phyloP scores from a whole-genome alignment of 2,888 invertebrate genomes.

The Drosophila tanythrix region DNA sequence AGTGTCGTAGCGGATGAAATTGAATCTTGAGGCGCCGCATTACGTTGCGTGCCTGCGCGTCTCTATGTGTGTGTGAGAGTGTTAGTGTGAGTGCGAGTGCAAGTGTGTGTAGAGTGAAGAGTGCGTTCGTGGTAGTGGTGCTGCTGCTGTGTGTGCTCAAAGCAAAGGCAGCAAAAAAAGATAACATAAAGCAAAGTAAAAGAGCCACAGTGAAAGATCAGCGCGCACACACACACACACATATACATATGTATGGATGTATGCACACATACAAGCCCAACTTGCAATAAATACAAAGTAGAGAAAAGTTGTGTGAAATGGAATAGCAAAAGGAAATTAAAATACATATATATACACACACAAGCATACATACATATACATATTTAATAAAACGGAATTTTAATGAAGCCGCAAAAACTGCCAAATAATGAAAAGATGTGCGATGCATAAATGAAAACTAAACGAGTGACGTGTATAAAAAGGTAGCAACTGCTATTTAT shows the following conservation, averaged over 20 bases:
- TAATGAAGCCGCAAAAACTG: constrained; percentile 66
- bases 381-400: constrained; percentile 56
- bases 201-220: constrained; percentile 75
- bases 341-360: constrained; percentile 24
- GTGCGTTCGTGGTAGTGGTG: constrained; percentile 38
- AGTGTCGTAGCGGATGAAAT: constrained; percentile 73
- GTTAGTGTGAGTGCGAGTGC: constrained; percentile 30
- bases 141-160: constrained; percentile 41
- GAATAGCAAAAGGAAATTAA: constrained; percentile 59
- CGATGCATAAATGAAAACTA: constrained; percentile 68
- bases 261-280: constrained; percentile 27
- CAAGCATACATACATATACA: constrained; percentile 6
- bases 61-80: constrained; percentile 36
- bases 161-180: constrained; percentile 67
- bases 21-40: constrained; percentile 68
- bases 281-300: constrained; percentile 68
- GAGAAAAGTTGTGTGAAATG: constrained; percentile 66
- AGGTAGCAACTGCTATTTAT: constrained; percentile 70
- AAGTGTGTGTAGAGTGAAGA: constrained; percentile 3
- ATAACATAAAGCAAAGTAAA: constrained; percentile 70
- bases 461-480: constrained; percentile 65
- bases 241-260: background rate
- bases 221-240: constrained; percentile 37
- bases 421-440: constrained; percentile 58
- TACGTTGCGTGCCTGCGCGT: constrained; percentile 69